Conservation (phyloP, 2,888 invertebrate genomes). For the Peribatodes rhomboidaria region DNA sequence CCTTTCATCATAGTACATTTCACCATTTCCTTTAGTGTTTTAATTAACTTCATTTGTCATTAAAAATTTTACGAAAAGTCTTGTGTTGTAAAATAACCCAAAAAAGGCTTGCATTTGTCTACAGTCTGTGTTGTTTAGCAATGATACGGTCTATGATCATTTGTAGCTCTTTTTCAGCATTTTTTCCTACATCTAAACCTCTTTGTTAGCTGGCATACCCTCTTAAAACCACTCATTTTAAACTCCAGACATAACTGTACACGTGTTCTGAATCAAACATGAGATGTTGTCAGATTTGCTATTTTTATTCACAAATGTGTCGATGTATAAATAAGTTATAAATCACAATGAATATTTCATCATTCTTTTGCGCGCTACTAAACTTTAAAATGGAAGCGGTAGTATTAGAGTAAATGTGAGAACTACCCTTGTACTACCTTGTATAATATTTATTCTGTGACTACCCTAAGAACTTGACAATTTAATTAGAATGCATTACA, state of each 20-base stretch:
- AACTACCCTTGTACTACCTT: too few species aligned
- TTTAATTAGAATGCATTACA: too few species aligned
- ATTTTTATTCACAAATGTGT: neutral
- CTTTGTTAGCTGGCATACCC: neutral
- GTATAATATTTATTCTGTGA: too few species aligned
- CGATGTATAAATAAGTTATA: slow-evolving; percentile 3
- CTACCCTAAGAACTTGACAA: too few species aligned
- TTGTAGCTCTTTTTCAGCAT: neutral
- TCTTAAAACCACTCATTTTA: neutral
- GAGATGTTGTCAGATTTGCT: neutral
- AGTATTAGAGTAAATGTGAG: too few species aligned
- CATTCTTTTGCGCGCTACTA: neutral
- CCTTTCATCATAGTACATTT: too few species aligned
- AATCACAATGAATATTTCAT: slow-evolving; percentile 1
- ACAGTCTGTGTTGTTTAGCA: neutral
- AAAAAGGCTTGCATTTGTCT: slow-evolving; percentile 33
- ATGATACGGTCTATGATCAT: neutral
- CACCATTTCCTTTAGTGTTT: too few species aligned
- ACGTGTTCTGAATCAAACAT: slow-evolving; percentile 5
- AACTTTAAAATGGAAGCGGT: neutral
- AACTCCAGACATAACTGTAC: neutral
- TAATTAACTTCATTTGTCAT: too few species aligned
- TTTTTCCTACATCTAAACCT: neutral
- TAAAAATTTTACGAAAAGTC: too few species aligned
- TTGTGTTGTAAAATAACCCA: too few species aligned